phyloP scores from a whole-genome alignment of 1,140 invertebrate species.

The Aphidius ervi region DNA sequence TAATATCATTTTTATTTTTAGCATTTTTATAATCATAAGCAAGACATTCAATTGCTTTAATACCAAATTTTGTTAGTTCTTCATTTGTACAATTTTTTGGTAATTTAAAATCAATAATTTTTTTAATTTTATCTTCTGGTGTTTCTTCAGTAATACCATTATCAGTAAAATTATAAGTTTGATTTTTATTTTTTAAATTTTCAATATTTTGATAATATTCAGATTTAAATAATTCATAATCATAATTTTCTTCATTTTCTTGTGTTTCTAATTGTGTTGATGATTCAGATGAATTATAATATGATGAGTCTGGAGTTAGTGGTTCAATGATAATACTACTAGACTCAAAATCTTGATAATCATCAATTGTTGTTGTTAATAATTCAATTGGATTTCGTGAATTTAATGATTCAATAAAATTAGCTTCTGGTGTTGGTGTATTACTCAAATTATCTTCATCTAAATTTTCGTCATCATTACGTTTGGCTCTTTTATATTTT shows the following conservation, averaged over 20 bases:
- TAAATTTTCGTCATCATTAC: constrained; percentile 9
- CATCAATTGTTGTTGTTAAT: neutral
- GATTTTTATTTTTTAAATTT: constrained; percentile 20
- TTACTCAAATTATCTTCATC: neutral
- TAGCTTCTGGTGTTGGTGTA: too few species aligned
- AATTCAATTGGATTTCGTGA: neutral
- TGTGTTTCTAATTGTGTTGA: constrained; percentile 4
- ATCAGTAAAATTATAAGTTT: constrained; percentile 34
- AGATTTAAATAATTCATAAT: constrained; percentile 35
- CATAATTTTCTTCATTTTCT: constrained; percentile 28
- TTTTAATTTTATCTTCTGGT: constrained; percentile 25
- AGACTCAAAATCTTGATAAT: neutral
- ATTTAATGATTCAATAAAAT: too few species aligned
- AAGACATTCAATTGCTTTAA: constrained; percentile 36
- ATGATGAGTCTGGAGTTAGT: neutral
- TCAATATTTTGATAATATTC: constrained; percentile 38
- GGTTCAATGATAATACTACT: neutral
- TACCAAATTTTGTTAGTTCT: constrained; percentile 29
- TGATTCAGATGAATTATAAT: neutral
- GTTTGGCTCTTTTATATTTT: constrained; percentile 10
- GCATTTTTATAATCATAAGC: constrained; percentile 30
- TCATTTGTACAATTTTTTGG: constrained; percentile 38
- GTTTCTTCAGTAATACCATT: constrained; percentile 25
- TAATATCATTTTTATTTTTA: constrained; percentile 25
- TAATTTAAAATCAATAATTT: constrained; percentile 28